A percentile compares a stretch with the other conserved stretches of the same genome.
Evolutionary conservation across 2,888 invertebrate genomes (phyloP).

Genomic region (Stenolophus ochropezus): DNA sequence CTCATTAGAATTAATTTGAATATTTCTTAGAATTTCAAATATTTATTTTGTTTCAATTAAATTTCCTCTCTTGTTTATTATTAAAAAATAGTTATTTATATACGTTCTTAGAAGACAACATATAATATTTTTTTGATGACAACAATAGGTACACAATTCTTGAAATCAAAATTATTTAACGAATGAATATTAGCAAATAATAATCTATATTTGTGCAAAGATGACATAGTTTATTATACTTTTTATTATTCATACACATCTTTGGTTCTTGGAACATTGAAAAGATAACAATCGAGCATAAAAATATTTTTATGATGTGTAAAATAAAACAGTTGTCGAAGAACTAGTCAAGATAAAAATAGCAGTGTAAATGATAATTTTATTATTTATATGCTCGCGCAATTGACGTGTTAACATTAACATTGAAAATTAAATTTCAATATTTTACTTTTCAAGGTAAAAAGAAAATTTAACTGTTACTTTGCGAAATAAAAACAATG

Average conservation of each 20-base stretch:
- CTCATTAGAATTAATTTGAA: too few relatives aligned
- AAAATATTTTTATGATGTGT: not conserved
- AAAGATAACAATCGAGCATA: not conserved
- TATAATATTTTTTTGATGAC: too few relatives aligned
- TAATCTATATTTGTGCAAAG: not conserved
- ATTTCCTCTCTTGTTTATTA: too few relatives aligned
- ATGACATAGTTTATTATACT: not conserved
- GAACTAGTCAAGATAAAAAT: not conserved
- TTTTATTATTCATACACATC: not conserved
- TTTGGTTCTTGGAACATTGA: not conserved
- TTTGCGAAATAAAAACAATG: not conserved
- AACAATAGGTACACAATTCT: too few relatives aligned
- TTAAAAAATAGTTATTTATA: too few relatives aligned
- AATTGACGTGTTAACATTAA: not conserved
- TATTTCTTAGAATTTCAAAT: too few relatives aligned
- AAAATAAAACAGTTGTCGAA: not conserved
- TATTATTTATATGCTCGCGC: not conserved
- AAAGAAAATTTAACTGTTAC: not conserved
- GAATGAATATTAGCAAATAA: too few relatives aligned
- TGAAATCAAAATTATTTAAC: too few relatives aligned
- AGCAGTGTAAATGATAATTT: constrained; percentile 15
- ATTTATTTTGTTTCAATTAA: too few relatives aligned
- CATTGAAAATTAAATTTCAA: constrained; percentile 8
- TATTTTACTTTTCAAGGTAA: constrained; percentile 3
- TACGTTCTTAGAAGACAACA: too few relatives aligned